Evolutionary conservation across 2,113 vertebrate species (phyloP), one percentile per base, ranked within the genome.

Genomic region (Chionodraco myersi): DNA sequence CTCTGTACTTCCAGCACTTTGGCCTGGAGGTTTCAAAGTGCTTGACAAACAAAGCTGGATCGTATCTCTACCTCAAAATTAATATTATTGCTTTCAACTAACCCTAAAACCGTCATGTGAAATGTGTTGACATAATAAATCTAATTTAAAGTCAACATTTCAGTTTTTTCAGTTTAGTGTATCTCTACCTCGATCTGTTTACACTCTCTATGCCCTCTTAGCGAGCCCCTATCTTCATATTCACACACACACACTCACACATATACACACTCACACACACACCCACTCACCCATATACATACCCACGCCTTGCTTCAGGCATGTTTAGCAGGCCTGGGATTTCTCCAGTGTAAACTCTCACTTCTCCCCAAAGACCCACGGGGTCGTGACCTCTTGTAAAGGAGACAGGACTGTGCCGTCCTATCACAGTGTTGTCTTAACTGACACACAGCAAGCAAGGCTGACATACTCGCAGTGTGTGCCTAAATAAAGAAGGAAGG

Each of bases 341-440:
- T 80, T 77, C 80, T 2, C 52, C 59, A 76, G 1, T 82, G 89
- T 76, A 91, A 92, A 92, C 88, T 85, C 84, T n/a, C n/a, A 85
- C 82, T 74, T 86, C 75, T 73, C 76, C 72, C 56, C 68, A 66
- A 87, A 80, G 64, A 58, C 49, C 60, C 0, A 15, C 1, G 1
- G 83, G 87, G 83, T 88, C 36, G 18, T 16, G 76, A 92, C 91
- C 88, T 82, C 82, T 87, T 72, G 77, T 82, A 72, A 73, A 79
- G 10, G 23, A 44, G 52, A 66, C 3, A 71, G n/a, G 26, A 51
- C 21, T 0, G 14, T 3, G 10, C 8, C 6, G 58, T 7, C 72
- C n/a, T n/a, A n/a, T n/a, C n/a, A n/a, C n/a, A n/a, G n/a, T 58
- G 30, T 69, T 2, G 21, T 15, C 49, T 72, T 45, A 74, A 70